These are phyloP conservation scores for Neolamprologus tretocephalus DNA, from an alignment of 2,113 vertebrate species.

Conservation along the genomic window DNA sequence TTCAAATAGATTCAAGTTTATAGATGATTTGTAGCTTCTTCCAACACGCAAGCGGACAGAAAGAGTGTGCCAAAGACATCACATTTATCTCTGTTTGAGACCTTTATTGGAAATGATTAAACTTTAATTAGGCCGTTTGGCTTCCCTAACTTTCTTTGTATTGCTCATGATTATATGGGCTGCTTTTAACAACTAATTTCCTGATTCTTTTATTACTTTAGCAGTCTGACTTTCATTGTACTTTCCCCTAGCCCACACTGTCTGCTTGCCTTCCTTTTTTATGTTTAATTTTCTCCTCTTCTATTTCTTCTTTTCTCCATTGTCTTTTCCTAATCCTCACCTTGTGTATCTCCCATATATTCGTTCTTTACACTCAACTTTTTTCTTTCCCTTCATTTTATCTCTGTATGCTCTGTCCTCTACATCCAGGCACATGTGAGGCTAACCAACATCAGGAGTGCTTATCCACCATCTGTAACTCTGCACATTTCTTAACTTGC, in stretches of 20 bases:
- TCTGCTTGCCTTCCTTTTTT: not conserved
- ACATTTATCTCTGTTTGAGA: not conserved
- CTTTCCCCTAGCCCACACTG: not conserved
- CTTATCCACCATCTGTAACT: not conserved
- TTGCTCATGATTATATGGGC: not conserved
- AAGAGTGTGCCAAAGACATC: not conserved
- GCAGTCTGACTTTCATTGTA: not conserved
- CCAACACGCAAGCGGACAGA: not conserved
- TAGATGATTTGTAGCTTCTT: not conserved
- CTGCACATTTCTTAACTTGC: not conserved
- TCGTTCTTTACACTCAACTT: not conserved
- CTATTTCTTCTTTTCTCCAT: not conserved
- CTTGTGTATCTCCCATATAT: not conserved
- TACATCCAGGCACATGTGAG: not conserved
- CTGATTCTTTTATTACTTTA: not conserved
- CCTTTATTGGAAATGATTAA: not conserved
- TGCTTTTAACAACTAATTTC: not conserved
- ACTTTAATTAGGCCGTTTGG: conserved; percentile 4
- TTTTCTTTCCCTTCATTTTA: not conserved
- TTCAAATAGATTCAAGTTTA: not conserved
- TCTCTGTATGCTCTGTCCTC: not conserved
- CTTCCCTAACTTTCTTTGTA: not conserved
- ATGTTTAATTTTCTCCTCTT: not conserved
- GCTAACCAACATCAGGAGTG: not conserved
- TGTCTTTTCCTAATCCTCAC: not conserved